Evolutionary conservation across 2,888 invertebrate species (phyloP), one percentile per base, ranked within the genome.

Genomic region (Eilema griseolum): DNA sequence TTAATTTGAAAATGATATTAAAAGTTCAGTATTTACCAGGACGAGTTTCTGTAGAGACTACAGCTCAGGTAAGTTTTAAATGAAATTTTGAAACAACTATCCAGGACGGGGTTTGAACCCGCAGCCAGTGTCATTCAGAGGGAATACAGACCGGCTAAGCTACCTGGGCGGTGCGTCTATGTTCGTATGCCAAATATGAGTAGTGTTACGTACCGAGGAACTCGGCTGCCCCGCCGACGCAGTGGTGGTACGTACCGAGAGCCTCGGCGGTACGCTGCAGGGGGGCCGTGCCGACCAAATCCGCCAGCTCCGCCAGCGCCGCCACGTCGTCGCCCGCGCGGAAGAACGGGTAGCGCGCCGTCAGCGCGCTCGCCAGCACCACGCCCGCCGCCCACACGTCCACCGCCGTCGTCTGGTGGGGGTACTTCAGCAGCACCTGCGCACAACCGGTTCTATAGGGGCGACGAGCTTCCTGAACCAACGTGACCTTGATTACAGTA

Each of bases 371-470:
- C 63, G 87, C 93, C 86, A 98, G 96, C 81, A 98, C 98, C 66
- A 98, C 97, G 71, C 98, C 98, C 61, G 97, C 96, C 65, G 98
- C 98, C 98, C 99, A 99, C 83, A 98, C 96, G 93, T 99, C 99
- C 79, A 99, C 97, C 74, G 97, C 98, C 84, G 98, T 97, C 46
- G 97, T 97, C 94, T 99, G 99, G 74, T 96, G 94, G n/a, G 96
- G 95, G 89, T 96, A 96, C 92, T 98, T 98, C 41, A 98, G 94
- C 79, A 98, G 91, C 82, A 98, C 98, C 86, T 88, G 72, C 5
- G 28, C 3, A 5, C 28, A n/a, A n/a, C n/a, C n/a, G n/a, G n/a
- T n/a, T n/a, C n/a, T n/a, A n/a, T n/a, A n/a, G n/a, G n/a, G n/a
- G n/a, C n/a, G n/a, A n/a, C n/a, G n/a, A n/a, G n/a, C n/a, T n/a